Base-by-base conservation (phyloP, 2,888 invertebrate species). In the Gerosis bhagava region DNA sequence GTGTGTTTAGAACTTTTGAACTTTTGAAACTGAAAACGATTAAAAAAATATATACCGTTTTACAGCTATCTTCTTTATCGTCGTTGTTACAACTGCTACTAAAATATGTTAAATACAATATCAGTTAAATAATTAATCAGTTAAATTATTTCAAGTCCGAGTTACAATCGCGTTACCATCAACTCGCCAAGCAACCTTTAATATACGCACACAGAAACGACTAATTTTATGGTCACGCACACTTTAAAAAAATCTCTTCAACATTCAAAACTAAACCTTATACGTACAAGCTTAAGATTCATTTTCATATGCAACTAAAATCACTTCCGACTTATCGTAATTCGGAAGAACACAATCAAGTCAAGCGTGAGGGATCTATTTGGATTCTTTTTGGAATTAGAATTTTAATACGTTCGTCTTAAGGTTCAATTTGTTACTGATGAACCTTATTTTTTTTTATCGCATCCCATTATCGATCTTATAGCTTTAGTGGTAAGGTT, bases 181-280 rank as follows among this genome's bases (percentile, higher is more conserved):
- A 68, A 13, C 32, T 15, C n/a, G 57, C 56, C 46, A 59, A 64
- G 69, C 67, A 68, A 73, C 73, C 69, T 83, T 79, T 77, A 80
- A 77, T 77, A 76, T 69, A 78, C 82, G 54, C 81, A 82, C 75
- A 78, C 76, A 69, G 52, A 35, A 45, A 50, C 63, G 68, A 51
- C 65, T 70, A 69, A 79, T 78, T 80, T 81, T 77, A 83, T 65
- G 68, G 66, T 58, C 56, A 57, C 67, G 52, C 64, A 65, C 60
- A 67, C 71, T 63, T 47, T n/a, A 57, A 36, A 49, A 49, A 22
- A 36, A 40, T 31, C 19, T 1, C 15, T 12, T 35, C 28, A 34
- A 11, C n/a, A n/a, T n/a, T 19, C 22, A 3, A 62, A 61, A 37
- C 32, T 49, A 21, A 49, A 59, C 57, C 29, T 44, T 60, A 63